Conservation (phyloP, 2,113 vertebrate genomes). For the Gasterosteus nipponicus region DNA sequence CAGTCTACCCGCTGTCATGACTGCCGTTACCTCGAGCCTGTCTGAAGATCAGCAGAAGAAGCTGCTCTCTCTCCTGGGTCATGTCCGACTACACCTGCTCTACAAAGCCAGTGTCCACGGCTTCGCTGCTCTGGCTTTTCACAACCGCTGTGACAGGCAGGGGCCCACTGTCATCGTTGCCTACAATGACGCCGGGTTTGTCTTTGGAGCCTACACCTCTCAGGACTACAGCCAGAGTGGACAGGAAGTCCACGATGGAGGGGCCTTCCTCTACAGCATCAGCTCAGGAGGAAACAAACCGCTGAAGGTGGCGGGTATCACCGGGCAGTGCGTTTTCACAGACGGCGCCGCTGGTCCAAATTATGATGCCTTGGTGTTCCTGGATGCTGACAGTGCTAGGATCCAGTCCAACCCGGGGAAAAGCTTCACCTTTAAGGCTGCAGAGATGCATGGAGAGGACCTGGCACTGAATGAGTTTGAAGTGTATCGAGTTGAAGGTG, state of each 20-base stretch:
- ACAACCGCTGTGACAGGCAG: slow-evolving; percentile 55
- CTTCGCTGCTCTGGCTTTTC: slow-evolving; percentile 51
- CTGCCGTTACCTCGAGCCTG: slow-evolving; percentile 52
- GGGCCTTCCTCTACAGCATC: slow-evolving; percentile 62
- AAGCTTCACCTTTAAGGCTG: slow-evolving; percentile 45
- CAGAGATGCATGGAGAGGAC: slow-evolving; percentile 61
- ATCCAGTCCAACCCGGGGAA: slow-evolving; percentile 44
- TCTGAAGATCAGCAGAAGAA: slow-evolving; percentile 44
- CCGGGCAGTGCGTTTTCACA: slow-evolving; percentile 27
- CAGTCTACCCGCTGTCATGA: slow-evolving; percentile 30
- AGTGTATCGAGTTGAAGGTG: slow-evolving; percentile 75
- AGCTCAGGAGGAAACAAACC: background rate
- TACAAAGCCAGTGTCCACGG: slow-evolving; percentile 67
- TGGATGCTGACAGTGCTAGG: background rate
- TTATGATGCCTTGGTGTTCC: slow-evolving; percentile 51
- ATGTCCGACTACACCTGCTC: slow-evolving; percentile 59
- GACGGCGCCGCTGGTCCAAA: slow-evolving; percentile 34
- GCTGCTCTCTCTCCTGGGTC: slow-evolving; percentile 53
- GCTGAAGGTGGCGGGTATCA: slow-evolving; percentile 24
- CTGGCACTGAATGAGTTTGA: slow-evolving; percentile 69
- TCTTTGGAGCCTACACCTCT: slow-evolving; percentile 66
- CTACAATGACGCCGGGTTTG: slow-evolving; percentile 54
- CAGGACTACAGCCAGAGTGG: slow-evolving; percentile 37
- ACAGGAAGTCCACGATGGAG: background rate
- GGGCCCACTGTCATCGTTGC: slow-evolving; percentile 58